Evolutionary conservation across 2,113 vertebrate species (phyloP), one percentile per base, ranked within the genome.

Genomic region (Lycocorax pyrrhopterus): DNA sequence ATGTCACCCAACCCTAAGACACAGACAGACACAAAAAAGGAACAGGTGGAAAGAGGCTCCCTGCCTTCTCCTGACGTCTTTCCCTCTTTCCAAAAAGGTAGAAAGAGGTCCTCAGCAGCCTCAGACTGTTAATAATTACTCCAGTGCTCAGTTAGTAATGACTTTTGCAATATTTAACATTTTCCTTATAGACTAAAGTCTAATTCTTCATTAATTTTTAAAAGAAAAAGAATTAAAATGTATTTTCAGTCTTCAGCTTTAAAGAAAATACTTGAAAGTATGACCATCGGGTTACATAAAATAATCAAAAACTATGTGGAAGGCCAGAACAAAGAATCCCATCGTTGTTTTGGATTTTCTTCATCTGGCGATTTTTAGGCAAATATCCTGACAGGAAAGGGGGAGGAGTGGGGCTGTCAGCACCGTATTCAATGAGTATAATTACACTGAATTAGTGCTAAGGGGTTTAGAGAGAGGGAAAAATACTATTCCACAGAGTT

Each of bases 371-470:
- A 89, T 84, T 95, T 96, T 96, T 94, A 94, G 90, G 88, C 93
- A 94, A 96, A 88, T 93, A 92, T 78, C 80, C 93, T 87, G 85
- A 84, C 68, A 94, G 92, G 73, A 93, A 93, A 91, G 78, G 85
- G 64, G 95, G 85, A 86, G 88, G 75, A 90, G 22, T 71, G 56
- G 64, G 83, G 85, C 84, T 96, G 94, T 94, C 96, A 96, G 91
- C 27, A 90, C 82, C 39, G 52, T 80, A 94, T 96, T 97, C 94
- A 96, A n/a, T 78, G 75, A 92, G 88, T 93, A 95, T 95, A 96
- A 96, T 95, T 94, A 93, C 88, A 86, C 90, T 94, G 95, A 97
- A 97, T 94, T 94, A 96, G 88, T 11, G 18, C 92, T 96, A 92
- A 95, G 47, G 79, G 90, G 90, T 90, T 96, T 94, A 92, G 91